Base-by-base conservation (phyloP, 2,113 vertebrate species). In the Nymphicus hollandicus region DNA sequence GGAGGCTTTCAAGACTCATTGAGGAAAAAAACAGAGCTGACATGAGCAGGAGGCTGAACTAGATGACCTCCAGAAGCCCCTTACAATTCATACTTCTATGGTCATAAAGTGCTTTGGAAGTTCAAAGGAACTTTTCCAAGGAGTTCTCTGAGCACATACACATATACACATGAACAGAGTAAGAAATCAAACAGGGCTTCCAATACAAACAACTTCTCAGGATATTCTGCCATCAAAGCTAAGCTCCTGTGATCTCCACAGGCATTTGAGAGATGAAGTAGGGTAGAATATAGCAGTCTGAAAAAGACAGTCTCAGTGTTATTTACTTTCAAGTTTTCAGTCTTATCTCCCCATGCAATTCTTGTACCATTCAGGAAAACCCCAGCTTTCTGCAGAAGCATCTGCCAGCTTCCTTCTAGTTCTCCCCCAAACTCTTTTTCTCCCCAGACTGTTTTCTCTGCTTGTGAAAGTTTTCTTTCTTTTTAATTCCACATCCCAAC, bases 111-210 rank as follows among this genome's bases (percentile, higher is more conserved):
- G 23, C 39, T 53, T 17, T 4, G n/a, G 46, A 80, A 86, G 50
- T 83, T 94, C 91, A 93, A 92, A 90, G 50, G 50, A 91, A 55
- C 55, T 81, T 88, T 88, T 71, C 65, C 83, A 50, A 90, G 76
- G 43, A 92, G 46, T 20, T 29, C 49, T 93, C 44, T 35, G 61
- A 83, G 39, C 81, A 1, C 5, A 13, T 47, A 61, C 24, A 46
- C 3, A 0, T 79, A 55, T 39, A 80, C 23, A 77, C 58, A 70
- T 18, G 61, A 55, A 85, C 33, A 82, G 74, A 85, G 71, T 31
- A n/a, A 93, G 66, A 95, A 96, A 88, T 80, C 91, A 88, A 86
- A 89, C 60, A 58, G 33, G 43, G 31, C 24, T 90, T 79, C 82
- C 86, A 79, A 76, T 24, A 89, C 41, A 87, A 86, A 81, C 55